A percentile compares a stretch with the other conserved stretches of the same genome.
Evolutionary conservation across 2,113 vertebrate genomes (phyloP).

Genomic region (Rhinichthys klamathensis): DNA sequence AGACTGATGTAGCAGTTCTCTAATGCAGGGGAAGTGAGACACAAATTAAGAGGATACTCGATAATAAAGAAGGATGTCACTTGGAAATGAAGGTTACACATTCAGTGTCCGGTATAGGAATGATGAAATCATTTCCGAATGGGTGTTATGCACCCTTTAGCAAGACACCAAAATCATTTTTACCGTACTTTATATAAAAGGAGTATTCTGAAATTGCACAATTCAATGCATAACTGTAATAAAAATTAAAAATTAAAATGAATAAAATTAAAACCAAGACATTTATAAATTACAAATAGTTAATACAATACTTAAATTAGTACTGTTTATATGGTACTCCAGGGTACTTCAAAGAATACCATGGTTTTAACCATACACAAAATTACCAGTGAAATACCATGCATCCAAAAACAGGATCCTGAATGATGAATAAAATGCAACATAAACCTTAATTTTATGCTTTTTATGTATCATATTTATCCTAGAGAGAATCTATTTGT

Average conservation of each 20-base stretch:
- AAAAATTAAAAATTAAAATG: background rate
- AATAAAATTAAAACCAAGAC: background rate
- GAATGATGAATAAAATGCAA: background rate
- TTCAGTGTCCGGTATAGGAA: background rate
- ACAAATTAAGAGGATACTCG: background rate
- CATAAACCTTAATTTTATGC: background rate
- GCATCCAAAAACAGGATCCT: background rate
- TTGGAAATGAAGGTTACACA: background rate
- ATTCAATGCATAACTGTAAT: background rate
- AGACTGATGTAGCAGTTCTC: slow-evolving; percentile 65
- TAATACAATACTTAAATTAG: too few species aligned
- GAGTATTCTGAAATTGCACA: background rate
- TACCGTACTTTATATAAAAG: background rate
- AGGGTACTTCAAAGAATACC: too few species aligned
- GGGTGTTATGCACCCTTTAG: background rate
- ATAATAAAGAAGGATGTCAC: background rate
- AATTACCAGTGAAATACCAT: background rate
- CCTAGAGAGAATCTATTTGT: background rate
- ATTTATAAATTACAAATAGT: background rate
- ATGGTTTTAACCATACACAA: too few species aligned
- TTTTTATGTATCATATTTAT: background rate
- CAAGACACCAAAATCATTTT: too few species aligned
- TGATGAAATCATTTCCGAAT: background rate
- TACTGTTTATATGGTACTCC: background rate
- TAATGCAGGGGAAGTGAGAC: slow-evolving; percentile 57